These are phyloP conservation scores for Acanthis flammea DNA, from an alignment of 2,797 vertebrate species.

Conservation along the genomic window DNA sequence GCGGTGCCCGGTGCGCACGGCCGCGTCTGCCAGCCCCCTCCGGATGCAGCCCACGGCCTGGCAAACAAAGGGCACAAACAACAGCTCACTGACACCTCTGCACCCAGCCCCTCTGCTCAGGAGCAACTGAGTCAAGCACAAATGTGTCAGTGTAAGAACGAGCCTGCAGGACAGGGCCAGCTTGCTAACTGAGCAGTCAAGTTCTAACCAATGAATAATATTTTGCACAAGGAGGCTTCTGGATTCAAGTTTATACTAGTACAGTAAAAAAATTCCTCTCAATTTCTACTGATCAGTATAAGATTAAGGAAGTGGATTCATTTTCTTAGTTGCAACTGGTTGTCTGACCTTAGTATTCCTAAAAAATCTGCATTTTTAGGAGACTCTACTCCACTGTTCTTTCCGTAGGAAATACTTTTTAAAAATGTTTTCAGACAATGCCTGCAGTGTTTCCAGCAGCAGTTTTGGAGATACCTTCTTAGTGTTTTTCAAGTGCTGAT, in stretches of 20 bases:
- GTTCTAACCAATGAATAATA: background rate
- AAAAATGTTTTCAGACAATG: background rate
- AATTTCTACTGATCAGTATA: background rate
- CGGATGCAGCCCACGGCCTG: slow-evolving; percentile 84
- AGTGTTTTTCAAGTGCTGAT: slow-evolving; percentile 88
- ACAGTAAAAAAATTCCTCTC: background rate
- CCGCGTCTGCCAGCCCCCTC: slow-evolving; percentile 84
- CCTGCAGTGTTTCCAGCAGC: background rate
- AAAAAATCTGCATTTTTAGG: background rate
- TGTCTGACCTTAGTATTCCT: background rate
- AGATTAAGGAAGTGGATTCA: background rate
- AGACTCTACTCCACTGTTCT: background rate
- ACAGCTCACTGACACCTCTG: accelerated
- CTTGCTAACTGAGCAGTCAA: background rate
- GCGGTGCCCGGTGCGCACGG: slow-evolving; percentile 89
- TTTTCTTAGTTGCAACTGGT: background rate
- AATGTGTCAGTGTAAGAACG: accelerated
- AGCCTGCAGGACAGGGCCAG: background rate
- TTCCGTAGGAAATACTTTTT: background rate
- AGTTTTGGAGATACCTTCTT: slow-evolving; percentile 77
- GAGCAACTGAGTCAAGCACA: background rate
- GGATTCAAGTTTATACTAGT: background rate
- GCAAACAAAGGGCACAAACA: background rate
- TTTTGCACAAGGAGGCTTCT: background rate
- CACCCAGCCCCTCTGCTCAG: background rate